Base-by-base conservation (phyloP, 2,888 invertebrate species). In the Spisula subtruncata region DNA sequence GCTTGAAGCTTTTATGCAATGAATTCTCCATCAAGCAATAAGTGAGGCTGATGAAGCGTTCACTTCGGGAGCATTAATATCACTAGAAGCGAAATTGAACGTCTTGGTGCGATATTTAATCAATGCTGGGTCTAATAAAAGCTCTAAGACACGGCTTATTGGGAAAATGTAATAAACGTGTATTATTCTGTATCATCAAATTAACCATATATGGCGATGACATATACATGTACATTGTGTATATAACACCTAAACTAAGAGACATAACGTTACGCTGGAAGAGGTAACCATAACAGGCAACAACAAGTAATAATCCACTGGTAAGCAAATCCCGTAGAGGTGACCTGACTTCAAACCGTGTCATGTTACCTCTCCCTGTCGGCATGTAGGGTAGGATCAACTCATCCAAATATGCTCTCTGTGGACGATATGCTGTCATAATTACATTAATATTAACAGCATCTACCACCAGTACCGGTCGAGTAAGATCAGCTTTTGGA, bases 71-170 rank as follows among this genome's bases (percentile, higher is more conserved):
- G n/a, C 60, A 35, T 83, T 83, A 66, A 83, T 83, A 83, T 83
- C 71, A 41, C 83, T n/a, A 35, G 66, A 20, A 83, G 60, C 41
- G 66, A 83, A 66, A 83, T 29, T 46, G 60, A 83, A 66, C 71
- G 46, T 83, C 66, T 83, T 46, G 25, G 66, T 66, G 66, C 83
- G 66, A 83, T 83, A 83, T 66, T 83, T 71, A 83, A 83, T 83
- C 83, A 83, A 71, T 71, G 46, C 25, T 66, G 46, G 46, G 35
- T n/a, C 75, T 83, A 83, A 83, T 71, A 83, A 41, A 83, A 41
- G 48, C 71, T 66, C 46, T 25, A 46, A 83, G 83, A 66, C 41
- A 71, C 41, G 66, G 25, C 12, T 25, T 41, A 12, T 46, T 60
- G n/a, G 25, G 12, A 25, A 5, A 35, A 46, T 83, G 71, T 83